phyloP scores from a whole-genome alignment of 2,113 vertebrate genomes.

The Anthoscopus minutus region DNA sequence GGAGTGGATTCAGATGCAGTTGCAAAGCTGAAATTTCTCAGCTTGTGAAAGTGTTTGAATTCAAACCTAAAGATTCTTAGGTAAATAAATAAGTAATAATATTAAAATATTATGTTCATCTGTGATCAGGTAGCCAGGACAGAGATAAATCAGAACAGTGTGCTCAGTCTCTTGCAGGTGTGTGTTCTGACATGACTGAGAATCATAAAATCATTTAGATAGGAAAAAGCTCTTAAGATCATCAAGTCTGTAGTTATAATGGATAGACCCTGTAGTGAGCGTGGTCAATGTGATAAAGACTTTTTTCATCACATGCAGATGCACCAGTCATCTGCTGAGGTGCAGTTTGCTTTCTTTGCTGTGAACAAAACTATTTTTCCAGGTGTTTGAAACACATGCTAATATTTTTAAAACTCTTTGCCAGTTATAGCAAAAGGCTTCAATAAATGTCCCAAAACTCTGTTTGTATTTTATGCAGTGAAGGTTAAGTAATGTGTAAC shows the following conservation, averaged over 20 bases:
- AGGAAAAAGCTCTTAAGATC: not conserved
- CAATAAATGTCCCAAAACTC: not conserved
- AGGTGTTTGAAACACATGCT: not conserved
- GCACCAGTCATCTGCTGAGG: not conserved
- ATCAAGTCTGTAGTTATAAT: not conserved
- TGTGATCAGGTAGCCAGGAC: not conserved
- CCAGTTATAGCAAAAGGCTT: not conserved
- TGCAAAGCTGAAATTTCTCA: not conserved
- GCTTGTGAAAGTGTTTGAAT: not conserved
- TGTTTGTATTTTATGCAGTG: not conserved
- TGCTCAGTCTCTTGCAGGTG: not conserved
- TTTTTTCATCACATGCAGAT: not conserved
- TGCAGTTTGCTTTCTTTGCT: not conserved
- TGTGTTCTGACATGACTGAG: not conserved
- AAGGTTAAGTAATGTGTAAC: not conserved
- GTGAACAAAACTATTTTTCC: not conserved
- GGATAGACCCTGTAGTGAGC: not conserved
- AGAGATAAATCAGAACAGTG: not conserved
- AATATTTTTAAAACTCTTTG: not conserved
- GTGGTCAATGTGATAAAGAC: not conserved
- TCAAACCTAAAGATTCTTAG: not conserved
- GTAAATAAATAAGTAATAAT: not conserved
- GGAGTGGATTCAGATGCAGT: not conserved
- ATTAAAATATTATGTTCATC: not conserved
- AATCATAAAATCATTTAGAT: not conserved